phyloP scores from a whole-genome alignment of 2,888 invertebrate genomes.

The Keiferia lycopersicella region DNA sequence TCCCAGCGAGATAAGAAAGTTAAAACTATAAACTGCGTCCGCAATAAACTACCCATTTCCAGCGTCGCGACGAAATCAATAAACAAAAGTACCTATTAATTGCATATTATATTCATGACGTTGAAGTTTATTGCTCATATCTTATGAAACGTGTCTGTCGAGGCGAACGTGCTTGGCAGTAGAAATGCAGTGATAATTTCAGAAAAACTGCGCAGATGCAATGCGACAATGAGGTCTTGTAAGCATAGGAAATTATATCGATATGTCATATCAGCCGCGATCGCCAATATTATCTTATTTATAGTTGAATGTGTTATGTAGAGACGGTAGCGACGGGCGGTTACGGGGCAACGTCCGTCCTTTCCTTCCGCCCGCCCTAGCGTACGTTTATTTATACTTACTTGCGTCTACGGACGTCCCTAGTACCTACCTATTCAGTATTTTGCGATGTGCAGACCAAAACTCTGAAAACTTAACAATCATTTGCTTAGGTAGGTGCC shows the following conservation, averaged over 20 bases:
- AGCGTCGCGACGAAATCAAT: not conserved
- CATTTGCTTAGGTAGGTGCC: too few relatives aligned
- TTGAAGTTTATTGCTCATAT: constrained; percentile 20
- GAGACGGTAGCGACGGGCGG: not conserved
- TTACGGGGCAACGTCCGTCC: constrained; percentile 65
- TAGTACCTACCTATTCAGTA: too few relatives aligned
- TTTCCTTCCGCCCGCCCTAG: constrained; percentile 55
- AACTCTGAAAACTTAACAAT: not conserved
- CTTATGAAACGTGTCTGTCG: constrained; percentile 28
- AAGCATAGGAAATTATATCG: constrained; percentile 1
- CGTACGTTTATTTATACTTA: constrained; percentile 25
- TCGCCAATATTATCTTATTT: constrained; percentile 1
- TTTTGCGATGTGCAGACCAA: not conserved
- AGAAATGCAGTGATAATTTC: constrained; percentile 17
- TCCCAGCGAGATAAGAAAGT: constrained; percentile 10
- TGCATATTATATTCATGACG: constrained; percentile 12
- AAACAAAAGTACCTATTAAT: constrained; percentile 16
- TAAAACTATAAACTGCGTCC: not conserved
- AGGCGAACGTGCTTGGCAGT: constrained; percentile 28
- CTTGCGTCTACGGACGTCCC: not conserved
- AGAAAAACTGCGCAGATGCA: constrained; percentile 19
- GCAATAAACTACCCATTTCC: not conserved
- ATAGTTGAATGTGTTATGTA: not conserved
- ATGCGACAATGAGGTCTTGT: constrained; percentile 3
- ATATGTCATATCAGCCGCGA: not conserved